Evolutionary conservation across 1,140 invertebrate species (phyloP).

Genomic region (Drosophila auraria): DNA sequence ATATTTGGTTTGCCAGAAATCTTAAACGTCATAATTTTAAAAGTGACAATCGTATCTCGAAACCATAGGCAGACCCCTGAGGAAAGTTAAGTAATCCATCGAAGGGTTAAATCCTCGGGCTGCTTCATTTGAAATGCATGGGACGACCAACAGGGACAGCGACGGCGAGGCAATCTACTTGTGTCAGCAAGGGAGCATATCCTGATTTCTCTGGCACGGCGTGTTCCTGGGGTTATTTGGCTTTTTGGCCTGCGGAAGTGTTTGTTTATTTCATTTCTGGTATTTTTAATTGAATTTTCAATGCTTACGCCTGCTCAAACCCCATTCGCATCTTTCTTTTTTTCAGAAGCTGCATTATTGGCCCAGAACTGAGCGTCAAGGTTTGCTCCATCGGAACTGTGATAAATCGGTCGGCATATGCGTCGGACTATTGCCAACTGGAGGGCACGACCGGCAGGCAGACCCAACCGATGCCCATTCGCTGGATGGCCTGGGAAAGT

Average conservation of each 20-base stretch:
- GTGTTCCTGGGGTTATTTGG: constrained; percentile 33
- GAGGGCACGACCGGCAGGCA: constrained; percentile 86
- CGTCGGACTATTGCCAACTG: constrained; percentile 90
- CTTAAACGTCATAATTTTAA: background rate
- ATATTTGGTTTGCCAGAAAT: too few relatives aligned
- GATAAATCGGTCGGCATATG: constrained; percentile 88
- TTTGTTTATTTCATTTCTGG: constrained; percentile 80
- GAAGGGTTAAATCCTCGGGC: constrained; percentile 25
- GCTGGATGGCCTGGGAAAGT: constrained; percentile 94
- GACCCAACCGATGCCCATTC: constrained; percentile 88
- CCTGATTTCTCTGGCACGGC: constrained; percentile 43
- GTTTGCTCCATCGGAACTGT: constrained; percentile 93
- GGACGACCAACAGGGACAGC: constrained; percentile 36
- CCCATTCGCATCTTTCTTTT: constrained; percentile 37
- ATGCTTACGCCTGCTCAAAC: constrained; percentile 50
- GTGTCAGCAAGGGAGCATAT: constrained; percentile 59
- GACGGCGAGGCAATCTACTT: constrained; percentile 65
- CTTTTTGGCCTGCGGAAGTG: constrained; percentile 72
- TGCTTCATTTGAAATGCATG: constrained; percentile 73
- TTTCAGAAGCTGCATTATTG: constrained; percentile 94
- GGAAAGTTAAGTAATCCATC: constrained; percentile 26
- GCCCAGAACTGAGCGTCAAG: constrained; percentile 91
- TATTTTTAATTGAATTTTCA: constrained; percentile 82
- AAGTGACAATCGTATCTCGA: background rate
- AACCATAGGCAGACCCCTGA: constrained; percentile 55